Percentiles rank a stretch among this genome's conserved stretches.
phyloP scores from a whole-genome alignment of 2,113 vertebrate species.

The Corythoichthys haematopterus region DNA sequence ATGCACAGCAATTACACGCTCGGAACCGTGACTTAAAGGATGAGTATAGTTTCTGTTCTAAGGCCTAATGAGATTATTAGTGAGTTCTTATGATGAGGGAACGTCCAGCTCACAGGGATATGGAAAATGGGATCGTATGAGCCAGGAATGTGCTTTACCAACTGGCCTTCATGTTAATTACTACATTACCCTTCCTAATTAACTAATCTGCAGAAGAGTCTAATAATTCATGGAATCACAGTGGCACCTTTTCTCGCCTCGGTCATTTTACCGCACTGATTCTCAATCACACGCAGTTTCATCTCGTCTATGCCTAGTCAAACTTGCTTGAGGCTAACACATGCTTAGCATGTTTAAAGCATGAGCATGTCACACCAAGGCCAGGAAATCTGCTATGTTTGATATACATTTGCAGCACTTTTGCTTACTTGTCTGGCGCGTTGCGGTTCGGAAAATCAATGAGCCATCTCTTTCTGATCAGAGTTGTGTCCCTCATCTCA shows the following conservation, averaged over 20 bases:
- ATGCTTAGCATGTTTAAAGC: conserved; percentile 57
- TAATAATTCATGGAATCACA: conserved; percentile 56
- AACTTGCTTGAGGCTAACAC: conserved; percentile 53
- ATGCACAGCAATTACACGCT: conserved; percentile 69
- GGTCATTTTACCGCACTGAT: conserved; percentile 13
- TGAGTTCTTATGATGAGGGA: conserved; percentile 44
- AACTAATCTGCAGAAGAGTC: conserved; percentile 56
- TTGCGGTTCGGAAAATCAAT: conserved; percentile 64
- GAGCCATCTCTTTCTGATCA: conserved; percentile 56
- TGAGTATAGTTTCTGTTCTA: conserved; percentile 61
- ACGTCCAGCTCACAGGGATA: conserved; percentile 35
- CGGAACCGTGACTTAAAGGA: conserved; percentile 59
- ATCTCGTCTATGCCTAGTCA: conserved; percentile 39
- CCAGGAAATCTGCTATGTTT: conserved; percentile 49
- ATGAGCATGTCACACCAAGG: conserved; percentile 44
- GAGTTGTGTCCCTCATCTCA: conserved; percentile 41
- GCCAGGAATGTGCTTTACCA: conserved; percentile 49
- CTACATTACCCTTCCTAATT: conserved; percentile 68
- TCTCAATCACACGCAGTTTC: conserved; percentile 12
- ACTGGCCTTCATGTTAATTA: conserved; percentile 60
- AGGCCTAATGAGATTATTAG: conserved; percentile 71
- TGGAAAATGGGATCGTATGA: conserved; percentile 46
- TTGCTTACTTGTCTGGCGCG: conserved; percentile 29
- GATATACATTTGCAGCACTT: conserved; percentile 47
- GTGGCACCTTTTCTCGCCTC: conserved; percentile 23